Evolutionary conservation across 2,113 vertebrate species (phyloP), one percentile per base, ranked within the genome.

Genomic region (Amphilophus citrinellus): DNA sequence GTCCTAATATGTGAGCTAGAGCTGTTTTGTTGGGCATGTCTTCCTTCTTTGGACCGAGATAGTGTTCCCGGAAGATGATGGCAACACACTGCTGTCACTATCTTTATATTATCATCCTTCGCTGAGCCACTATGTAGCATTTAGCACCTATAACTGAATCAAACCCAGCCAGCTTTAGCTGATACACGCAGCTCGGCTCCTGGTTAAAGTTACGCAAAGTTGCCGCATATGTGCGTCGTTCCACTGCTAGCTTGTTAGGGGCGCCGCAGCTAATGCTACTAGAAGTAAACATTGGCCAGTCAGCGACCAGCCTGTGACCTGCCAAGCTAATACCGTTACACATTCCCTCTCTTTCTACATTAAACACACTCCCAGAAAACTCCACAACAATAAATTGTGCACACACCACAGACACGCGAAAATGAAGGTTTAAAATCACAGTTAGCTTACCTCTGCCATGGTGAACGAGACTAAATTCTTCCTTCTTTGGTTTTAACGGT

Each of bases 381-480:
- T 1, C 1, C 3, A 18, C 15, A 47, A 14, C 35, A 27, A 17
- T 10, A 15, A 4, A 20, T 1, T 6, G 2, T 27, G 42, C 2
- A 50, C 3, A 58, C 8, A 2, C 2, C 1, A 10, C 6, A 6
- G 3, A 4, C 6, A 3, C 18, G 4, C 7, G 2, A 39, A 63
- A 62, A 61, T 27, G 0, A 35, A 27, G 61, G 4, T 30, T 71
- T 71, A 30, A 56, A 10, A 7, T 15, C 2, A 22, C 17, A 22
- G 6, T 14, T 75, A 57, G 2, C 80, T 60, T 61, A 94, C 93
- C 93, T 94, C 94, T 79, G 93, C 93, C 94, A 95, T 95, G 79
- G 53, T 86, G 84, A 83, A 78, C 27, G 42, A 44, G 11, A 0
- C 15, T 50, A 15, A 24, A 17, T 71, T 53, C 27, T 71, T 50